These are phyloP conservation scores for Pionites leucogaster DNA, from an alignment of 2,113 vertebrate species.

Conservation along the genomic window DNA sequence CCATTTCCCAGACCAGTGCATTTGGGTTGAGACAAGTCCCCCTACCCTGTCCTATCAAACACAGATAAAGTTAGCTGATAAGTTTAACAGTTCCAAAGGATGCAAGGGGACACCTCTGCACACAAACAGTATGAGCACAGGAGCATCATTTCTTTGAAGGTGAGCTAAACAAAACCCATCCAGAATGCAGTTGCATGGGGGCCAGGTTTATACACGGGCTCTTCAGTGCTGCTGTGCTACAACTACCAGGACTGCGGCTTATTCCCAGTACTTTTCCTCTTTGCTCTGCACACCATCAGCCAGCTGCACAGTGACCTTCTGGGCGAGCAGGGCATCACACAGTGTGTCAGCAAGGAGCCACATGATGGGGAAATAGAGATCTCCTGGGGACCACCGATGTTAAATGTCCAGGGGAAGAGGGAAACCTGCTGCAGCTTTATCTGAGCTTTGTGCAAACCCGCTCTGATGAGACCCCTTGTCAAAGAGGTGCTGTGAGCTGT, in stretches of 20 bases:
- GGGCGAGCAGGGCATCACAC: background rate
- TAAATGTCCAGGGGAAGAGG: background rate
- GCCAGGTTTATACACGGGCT: background rate
- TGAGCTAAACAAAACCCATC: background rate
- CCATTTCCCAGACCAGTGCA: background rate
- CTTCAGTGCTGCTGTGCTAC: background rate
- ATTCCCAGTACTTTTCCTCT: constrained; percentile 52
- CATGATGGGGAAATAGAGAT: background rate
- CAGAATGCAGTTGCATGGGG: background rate
- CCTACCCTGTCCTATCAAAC: background rate
- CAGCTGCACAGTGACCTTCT: constrained; percentile 30
- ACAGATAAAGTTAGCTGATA: background rate
- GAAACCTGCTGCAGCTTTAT: constrained; percentile 12
- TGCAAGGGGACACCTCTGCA: background rate
- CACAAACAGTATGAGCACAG: background rate
- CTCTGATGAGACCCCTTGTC: background rate
- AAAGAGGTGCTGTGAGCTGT: background rate
- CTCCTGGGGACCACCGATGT: background rate
- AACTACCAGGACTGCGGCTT: background rate
- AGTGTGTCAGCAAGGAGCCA: background rate
- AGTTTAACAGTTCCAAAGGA: background rate
- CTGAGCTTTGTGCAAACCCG: background rate
- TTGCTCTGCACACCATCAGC: background rate
- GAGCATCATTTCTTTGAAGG: background rate
- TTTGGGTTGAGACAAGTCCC: background rate